Evolutionary conservation across 2,113 vertebrate genomes (phyloP), one percentile per base, ranked within the genome.

Genomic region (Rhinoderma darwinii): DNA sequence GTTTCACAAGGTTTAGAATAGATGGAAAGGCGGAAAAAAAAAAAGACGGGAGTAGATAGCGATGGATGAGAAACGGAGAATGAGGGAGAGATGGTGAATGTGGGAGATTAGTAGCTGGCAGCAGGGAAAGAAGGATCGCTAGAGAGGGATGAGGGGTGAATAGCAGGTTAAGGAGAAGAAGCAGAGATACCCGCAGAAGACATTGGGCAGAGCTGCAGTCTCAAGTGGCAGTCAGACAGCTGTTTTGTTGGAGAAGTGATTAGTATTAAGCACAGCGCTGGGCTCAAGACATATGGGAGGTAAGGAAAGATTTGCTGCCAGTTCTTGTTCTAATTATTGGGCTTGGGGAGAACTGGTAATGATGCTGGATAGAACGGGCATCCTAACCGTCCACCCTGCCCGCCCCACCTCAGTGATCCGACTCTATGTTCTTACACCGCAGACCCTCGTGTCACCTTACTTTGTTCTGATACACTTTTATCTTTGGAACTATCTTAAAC

Each of bases 221-320:
- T 70, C 75, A 10, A 22, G 63, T 79, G 63, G 77, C 50, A 39
- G 61, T 2, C 54, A 86, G 77, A 76, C 84, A 86, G 84, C 77
- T 86, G 84, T 78, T 86, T 35, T 68, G 35, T 22, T 72, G 47
- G 47, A 59, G 54, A 77, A 81, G 84, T 81, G 47, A 86, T 86
- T 70, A 86, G 84, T 86, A 86, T 68, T 68, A 79, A 79, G 61
- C 84, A 50, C 61, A 32, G n/a, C 22, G 70, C 70, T 37, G 18
- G 59, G 61, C 75, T 68, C 84, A 17, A 41, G 63, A 66, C 75
- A 79, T 86, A 86, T 79, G 84, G 75, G 27, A 85, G 37, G 43
- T 30, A 51, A 86, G 61, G 47, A 35, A 39, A n/a, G 30, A 78
- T 44, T 63, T 66, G 37, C 84, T 86, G 63, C 63, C 82, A 84